Percentiles rank a stretch among this genome's conserved stretches.
These are phyloP conservation scores for Pseudobourletiella spinata DNA, from an alignment of 1,140 invertebrate species.

Conservation along the genomic window DNA sequence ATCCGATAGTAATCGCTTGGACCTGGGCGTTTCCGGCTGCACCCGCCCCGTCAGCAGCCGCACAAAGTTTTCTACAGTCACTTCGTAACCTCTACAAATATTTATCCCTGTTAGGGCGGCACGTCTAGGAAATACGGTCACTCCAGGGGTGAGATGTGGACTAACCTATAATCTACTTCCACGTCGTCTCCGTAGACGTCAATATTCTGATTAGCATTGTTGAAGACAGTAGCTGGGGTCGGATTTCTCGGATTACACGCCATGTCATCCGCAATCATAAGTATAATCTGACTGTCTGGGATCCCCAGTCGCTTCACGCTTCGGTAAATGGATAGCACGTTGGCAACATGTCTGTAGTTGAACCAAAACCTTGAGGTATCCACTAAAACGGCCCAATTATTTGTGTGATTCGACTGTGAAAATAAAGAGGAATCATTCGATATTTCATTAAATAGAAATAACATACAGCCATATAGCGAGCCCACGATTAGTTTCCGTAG, in stretches of 20 bases:
- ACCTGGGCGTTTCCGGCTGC: conserved; percentile 80
- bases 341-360: conserved; percentile 98
- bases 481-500: too few species aligned
- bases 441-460: too few species aligned
- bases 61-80: conserved; percentile 98
- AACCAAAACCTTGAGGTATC: conserved; percentile 99
- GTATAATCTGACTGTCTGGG: conserved; percentile 81
- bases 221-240: conserved; percentile 93
- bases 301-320: conserved; percentile 96
- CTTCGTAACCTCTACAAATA: conserved; percentile 44
- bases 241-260: conserved; percentile 98
- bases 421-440: not conserved
- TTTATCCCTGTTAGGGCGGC: too few species aligned
- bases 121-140: too few species aligned
- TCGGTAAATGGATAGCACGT: conserved; percentile 95
- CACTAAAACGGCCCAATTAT: conserved; percentile 98
- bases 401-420: conserved; percentile 60
- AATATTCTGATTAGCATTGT: conserved; percentile 94
- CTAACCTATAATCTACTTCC: conserved; percentile 88
- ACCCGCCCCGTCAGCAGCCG: conserved; percentile 85
- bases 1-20: conserved; percentile 91
- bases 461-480: too few species aligned
- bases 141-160: too few species aligned
- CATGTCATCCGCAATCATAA: conserved; percentile 99
- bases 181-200: conserved; percentile 99